Base-by-base conservation (phyloP, 2,888 invertebrate species). In the Ellobium chinense region DNA sequence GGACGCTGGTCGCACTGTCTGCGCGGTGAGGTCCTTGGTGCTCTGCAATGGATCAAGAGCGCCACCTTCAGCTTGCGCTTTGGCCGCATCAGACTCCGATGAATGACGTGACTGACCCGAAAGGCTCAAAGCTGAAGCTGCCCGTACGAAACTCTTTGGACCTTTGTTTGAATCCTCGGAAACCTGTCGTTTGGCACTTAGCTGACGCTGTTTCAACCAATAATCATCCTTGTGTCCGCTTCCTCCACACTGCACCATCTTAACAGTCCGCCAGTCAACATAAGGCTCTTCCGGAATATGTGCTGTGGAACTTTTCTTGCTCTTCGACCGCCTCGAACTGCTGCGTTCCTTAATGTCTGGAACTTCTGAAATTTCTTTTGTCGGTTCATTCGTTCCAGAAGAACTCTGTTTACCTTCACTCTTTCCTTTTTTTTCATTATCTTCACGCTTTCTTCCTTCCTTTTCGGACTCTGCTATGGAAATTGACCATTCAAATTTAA, bases 241-340 rank as follows among this genome's bases (percentile, higher is more conserved):
- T 12, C 34, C 66, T 27, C 70, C 70, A 70, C 46, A 70, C 27
- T 70, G 70, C 9, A 70, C 54, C 54, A 27, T 46, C 36, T 70
- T 70, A 46, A 54, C 39, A 29, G 39, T 70, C 21, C 9, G n/a
- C 24, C 24, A 24, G 18, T 54, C 46, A 2, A 29, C n/a, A 14
- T 70, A 21, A n/a, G 39, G 9, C 18, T 46, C 63, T 5, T 4
- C 24, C 2, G 29, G 12, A 27, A 63, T 9, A 31, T 63, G 18
- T 63, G 24, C 63, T 63, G 29, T 4, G 18, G 29, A 63, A 63
- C 18, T 2, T 29, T 18, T 31, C 12, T 46, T 46, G 46, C 9
- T 12, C n/a, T n/a, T n/a, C n/a, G n/a, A n/a, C n/a, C n/a, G n/a
- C n/a, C n/a, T n/a, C 7, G 9, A 12, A 18, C 18, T 46, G 18